Evolutionary conservation across 2,797 vertebrate genomes (phyloP), one percentile per base, ranked within the genome.

Genomic region (Bryconaethiops microstoma): DNA sequence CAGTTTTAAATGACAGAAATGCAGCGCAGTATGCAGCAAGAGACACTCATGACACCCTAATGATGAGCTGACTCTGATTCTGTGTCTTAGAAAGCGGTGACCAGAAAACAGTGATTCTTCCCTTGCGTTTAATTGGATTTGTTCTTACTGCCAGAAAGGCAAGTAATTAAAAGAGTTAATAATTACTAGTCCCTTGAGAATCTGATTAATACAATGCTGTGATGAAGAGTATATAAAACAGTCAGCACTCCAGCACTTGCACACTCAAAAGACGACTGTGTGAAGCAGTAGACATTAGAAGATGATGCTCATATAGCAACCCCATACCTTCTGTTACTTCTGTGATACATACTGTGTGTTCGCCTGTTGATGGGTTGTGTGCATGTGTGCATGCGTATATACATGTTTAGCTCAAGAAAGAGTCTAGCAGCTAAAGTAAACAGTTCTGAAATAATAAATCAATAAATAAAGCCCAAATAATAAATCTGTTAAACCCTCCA

Each of bases 151-250:
- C 40, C 42, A 48, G 40, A 39, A n/a, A 23, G 23, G n/a, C 9
- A 69, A 48, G 19, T 23, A 1, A 69, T 69, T 48, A 48, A 69
- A 69, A 48, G 40, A 68, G 40, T 48, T 21, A 69, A 70, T 48
- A 77, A 48, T 48, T 45, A 70, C 55, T 35, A 50, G 71, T 69
- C 39, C 57, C 71, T 63, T 75, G 76, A 74, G 52, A 74, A 70
- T 45, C 69, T 62, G 55, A 70, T 42, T 16, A 55, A 45, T 57
- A 7, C 21, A 65, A 67, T 39, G 72, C 1, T 17, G 0, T 35
- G 16, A 17, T 16, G 12, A 39, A 39, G 2, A 65, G 63, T 67
- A 42, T 4, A n/a, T 42, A 40, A 42, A 42, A 67, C 2, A 42
- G 65, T n/a, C 10, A 48, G 40, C n/a, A 23, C 35, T 35, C 35